phyloP scores from a whole-genome alignment of 2,797 vertebrate genomes.

The Coracias cyanogaster region DNA sequence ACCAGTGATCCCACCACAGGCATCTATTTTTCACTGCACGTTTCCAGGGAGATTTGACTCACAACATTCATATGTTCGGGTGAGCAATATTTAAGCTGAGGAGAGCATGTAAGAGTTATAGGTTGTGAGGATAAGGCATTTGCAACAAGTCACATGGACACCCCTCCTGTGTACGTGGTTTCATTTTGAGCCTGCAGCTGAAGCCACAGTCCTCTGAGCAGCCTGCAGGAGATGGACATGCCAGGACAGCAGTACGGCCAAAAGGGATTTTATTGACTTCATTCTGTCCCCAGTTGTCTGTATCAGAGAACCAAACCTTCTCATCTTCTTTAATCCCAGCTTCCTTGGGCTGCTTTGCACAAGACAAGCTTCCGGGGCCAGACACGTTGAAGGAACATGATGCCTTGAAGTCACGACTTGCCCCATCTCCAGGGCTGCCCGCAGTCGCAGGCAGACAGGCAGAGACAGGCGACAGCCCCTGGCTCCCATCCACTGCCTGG shows the following conservation, averaged over 20 bases:
- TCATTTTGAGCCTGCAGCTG: neutral
- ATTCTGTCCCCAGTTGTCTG: neutral
- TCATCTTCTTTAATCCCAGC: neutral
- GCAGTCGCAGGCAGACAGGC: accelerated
- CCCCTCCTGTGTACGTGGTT: accelerated
- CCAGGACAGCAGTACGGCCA: neutral
- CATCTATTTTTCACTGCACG: neutral
- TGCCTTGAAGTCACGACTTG: neutral
- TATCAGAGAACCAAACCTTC: neutral
- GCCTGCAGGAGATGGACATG: neutral
- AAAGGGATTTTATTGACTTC: neutral
- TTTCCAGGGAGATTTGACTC: neutral
- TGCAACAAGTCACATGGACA: accelerated
- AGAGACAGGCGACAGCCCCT: neutral
- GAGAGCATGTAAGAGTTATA: neutral
- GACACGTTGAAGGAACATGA: neutral
- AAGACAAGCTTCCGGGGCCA: neutral
- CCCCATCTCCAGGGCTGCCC: accelerated
- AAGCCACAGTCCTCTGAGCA: neutral
- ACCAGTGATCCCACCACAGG: neutral
- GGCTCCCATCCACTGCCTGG: neutral
- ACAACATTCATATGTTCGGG: neutral
- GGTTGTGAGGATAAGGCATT: neutral
- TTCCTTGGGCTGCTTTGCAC: neutral
- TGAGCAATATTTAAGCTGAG: neutral